Percentiles rank a stretch among this genome's conserved stretches.
phyloP scores from a whole-genome alignment of 2,113 vertebrate species.

The Catharus fuscescens region DNA sequence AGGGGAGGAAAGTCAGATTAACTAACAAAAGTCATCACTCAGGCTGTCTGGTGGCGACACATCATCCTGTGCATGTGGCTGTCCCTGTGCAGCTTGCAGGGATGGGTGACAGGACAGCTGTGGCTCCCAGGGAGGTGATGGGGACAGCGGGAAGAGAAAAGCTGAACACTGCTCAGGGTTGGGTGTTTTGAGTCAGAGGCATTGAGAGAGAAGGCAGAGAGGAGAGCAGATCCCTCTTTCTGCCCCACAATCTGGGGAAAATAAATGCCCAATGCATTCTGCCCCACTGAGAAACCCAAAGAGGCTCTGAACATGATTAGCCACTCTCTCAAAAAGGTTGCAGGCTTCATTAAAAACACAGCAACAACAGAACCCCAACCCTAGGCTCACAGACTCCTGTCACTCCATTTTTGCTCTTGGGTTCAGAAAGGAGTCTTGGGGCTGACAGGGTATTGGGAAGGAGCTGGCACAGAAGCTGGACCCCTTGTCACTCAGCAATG shows the following conservation, averaged over 20 bases:
- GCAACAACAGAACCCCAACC: neutral
- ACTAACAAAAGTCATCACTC: neutral
- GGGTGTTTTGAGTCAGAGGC: neutral
- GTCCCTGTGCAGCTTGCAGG: neutral
- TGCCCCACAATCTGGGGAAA: neutral
- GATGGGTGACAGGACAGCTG: neutral
- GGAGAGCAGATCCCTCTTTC: neutral
- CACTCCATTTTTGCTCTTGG: too few species aligned
- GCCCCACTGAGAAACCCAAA: neutral
- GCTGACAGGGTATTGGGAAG: neutral
- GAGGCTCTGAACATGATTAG: neutral
- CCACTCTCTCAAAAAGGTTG: neutral
- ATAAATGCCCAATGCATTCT: neutral
- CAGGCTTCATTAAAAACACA: neutral
- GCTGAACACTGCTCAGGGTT: neutral
- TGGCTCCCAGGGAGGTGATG: neutral
- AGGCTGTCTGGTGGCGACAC: neutral
- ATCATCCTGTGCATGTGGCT: accelerated
- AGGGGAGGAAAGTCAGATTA: neutral
- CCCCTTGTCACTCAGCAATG: accelerated
- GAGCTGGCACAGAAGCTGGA: neutral
- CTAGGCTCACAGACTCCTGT: neutral
- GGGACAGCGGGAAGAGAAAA: neutral
- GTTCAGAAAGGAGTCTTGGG: neutral
- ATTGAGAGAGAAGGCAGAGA: neutral